Evolutionary conservation across 2,888 invertebrate genomes (phyloP).

Genomic region (Anagyrus pseudococci): DNA sequence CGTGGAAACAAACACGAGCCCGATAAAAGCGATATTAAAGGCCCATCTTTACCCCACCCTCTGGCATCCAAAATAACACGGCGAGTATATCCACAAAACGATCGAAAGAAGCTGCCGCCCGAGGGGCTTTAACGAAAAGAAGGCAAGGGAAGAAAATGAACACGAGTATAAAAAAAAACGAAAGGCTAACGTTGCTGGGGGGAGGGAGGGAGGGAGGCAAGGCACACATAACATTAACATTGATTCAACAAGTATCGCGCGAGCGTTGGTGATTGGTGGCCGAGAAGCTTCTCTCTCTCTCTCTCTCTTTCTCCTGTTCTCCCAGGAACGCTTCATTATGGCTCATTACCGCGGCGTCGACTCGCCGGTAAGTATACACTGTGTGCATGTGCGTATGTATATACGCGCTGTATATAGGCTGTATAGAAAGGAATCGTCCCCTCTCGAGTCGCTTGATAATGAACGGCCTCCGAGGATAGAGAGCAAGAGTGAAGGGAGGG

Average conservation of each 20-base stretch:
- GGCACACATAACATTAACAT: constrained; percentile 21
- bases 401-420: constrained; percentile 24
- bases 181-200: background rate
- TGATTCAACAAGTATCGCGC: constrained; percentile 32
- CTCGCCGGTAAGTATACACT: constrained; percentile 50
- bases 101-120: background rate
- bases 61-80: too few relatives aligned
- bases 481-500: too few relatives aligned
- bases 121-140: too few relatives aligned
- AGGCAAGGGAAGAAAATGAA: constrained; percentile 44
- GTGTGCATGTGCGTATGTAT: constrained; percentile 44
- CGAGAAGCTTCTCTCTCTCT: too few relatives aligned
- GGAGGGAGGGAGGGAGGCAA: constrained; percentile 44
- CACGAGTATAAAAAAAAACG: constrained; percentile 43
- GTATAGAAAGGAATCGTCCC: background rate
- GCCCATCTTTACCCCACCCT: too few relatives aligned
- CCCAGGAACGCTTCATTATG: constrained; percentile 56
- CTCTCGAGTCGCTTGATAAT: constrained; percentile 48
- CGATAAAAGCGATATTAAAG: too few relatives aligned
- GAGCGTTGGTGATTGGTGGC: constrained; percentile 20
- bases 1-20: too few relatives aligned
- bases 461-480: too few relatives aligned
- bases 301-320: too few relatives aligned
- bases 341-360: constrained; percentile 58
- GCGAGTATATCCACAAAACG: too few relatives aligned